Base-by-base conservation (phyloP, 2,888 invertebrate genomes). In the Dolomedes plantarius region DNA sequence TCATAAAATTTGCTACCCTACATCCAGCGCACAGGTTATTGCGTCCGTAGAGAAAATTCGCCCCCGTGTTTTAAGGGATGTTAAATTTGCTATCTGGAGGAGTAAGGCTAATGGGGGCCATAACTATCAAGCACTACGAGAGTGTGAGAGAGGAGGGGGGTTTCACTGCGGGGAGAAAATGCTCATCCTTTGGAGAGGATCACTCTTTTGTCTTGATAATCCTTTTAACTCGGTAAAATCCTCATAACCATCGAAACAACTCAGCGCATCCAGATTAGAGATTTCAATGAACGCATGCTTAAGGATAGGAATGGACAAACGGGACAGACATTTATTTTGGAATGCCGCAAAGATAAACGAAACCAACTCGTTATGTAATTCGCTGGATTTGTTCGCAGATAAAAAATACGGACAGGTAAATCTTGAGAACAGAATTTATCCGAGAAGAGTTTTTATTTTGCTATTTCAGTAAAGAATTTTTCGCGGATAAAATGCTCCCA, bases 81-180 rank as follows among this genome's bases (percentile, higher is more conserved):
- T 78, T 85, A 77, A 85, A 85, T 78, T 85, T 77, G 77, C 77
- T 78, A 72, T 78, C 77, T 77, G 71, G 77, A 77, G 76, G 72
- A 77, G 69, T 77, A 85, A 77, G 77, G 83, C 77, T 85, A 85
- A 85, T 85, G 83, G 72, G 32, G 73, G 83, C 77, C 72, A 85
- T 85, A 85, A 85, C 83, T 85, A 77, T 77, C 83, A 85, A 64
- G 56, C 23, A 3, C 23, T 23, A 3, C 6, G 56, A 56, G 56
- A 23, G 56, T 23, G 23, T n/a, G 3, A 23, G 9, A 11, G 19
- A 5, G 56, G 56, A 5, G 56, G 56, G 2, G 16, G 46, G 23
- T 11, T 1, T 56, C 19, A 56, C 56, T 56, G 56, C 23, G 56
- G 56, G 41, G 56, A 56, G 56, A 56, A 23, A 56, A 56, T 56